phyloP scores from a whole-genome alignment of 64 coral and sea anemone genomes.

The Orbicella faveolata region DNA sequence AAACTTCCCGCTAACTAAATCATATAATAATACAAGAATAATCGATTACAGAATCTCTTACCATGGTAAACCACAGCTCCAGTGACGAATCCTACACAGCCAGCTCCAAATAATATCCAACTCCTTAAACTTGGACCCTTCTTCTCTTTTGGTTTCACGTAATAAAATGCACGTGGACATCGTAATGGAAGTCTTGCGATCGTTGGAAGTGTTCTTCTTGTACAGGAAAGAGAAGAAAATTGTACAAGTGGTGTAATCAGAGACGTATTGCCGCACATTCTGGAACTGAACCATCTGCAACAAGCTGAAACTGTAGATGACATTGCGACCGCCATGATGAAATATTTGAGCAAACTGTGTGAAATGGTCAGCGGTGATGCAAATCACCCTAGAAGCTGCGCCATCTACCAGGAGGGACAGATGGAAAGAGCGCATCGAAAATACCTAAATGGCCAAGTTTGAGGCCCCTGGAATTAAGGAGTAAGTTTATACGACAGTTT shows the following conservation, averaged over 20 bases:
- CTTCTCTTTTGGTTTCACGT: constrained; percentile 92
- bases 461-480: no score
- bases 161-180: constrained; percentile 72
- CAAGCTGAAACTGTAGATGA: background rate
- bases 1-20: no score
- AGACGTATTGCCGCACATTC: background rate
- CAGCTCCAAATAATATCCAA: constrained; percentile 70
- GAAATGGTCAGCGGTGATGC: background rate
- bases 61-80: constrained; percentile 71
- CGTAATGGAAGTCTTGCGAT: constrained; percentile 25
- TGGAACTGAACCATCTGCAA: background rate
- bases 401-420: no score
- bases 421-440: no score
- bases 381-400: no score
- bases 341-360: constrained; percentile 5
- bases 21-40: background rate
- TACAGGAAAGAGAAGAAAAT: constrained; percentile 5
- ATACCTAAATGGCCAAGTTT: no score
- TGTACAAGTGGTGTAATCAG: background rate
- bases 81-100: background rate
- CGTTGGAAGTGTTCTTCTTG: background rate
- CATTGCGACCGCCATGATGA: constrained; percentile 12
- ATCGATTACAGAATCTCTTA: constrained; percentile 27
- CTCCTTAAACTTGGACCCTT: constrained; percentile 77
- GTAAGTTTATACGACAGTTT: no score